These are phyloP conservation scores for Rhodinocichla rosea DNA, from an alignment of 2,113 vertebrate genomes.

Conservation along the genomic window DNA sequence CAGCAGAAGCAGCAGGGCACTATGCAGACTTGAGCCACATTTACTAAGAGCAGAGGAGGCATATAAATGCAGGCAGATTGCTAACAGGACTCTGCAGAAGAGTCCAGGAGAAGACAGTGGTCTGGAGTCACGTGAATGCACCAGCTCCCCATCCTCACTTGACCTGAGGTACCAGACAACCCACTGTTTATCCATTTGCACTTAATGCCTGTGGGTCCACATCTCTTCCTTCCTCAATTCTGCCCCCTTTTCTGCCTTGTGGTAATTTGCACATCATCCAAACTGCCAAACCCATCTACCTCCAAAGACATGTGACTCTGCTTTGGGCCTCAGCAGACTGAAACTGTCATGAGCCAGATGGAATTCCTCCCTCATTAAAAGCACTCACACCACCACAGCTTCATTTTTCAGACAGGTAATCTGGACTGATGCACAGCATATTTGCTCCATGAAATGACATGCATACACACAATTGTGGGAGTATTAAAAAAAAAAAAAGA, in stretches of 20 bases:
- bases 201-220: not conserved
- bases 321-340: not conserved
- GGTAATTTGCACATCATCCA: not conserved
- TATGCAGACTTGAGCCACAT: not conserved
- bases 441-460: not conserved
- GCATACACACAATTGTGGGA: not conserved
- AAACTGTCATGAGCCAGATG: not conserved
- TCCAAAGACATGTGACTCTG: not conserved
- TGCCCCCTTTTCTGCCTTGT: not conserved
- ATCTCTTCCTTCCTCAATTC: not conserved
- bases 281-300: not conserved
- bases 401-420: not conserved
- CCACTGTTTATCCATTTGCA: not conserved
- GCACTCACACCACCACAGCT: not conserved
- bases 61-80: not conserved
- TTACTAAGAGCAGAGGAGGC: not conserved
- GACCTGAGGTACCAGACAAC: not conserved
- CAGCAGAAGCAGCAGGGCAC: not conserved
- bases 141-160: not conserved
- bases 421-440: not conserved
- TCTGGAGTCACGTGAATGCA: not conserved
- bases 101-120: not conserved
- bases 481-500: not conserved
- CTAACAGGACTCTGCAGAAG: not conserved
- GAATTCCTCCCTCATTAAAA: not conserved